phyloP scores from a whole-genome alignment of 2,113 vertebrate species.

The Galeopterus variegatus region DNA sequence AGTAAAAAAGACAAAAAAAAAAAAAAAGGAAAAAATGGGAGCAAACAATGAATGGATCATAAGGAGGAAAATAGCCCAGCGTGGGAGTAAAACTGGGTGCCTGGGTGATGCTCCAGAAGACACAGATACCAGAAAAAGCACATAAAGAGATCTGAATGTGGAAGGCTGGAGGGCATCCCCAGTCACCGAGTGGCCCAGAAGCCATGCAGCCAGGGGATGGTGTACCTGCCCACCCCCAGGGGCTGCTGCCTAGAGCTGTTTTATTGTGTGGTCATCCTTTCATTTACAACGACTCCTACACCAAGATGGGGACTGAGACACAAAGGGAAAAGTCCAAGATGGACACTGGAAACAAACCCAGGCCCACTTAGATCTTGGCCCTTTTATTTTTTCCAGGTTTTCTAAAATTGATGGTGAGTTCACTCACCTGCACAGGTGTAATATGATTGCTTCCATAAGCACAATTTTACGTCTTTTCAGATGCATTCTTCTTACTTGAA shows the following conservation, averaged over 20 bases:
- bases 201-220: accelerated
- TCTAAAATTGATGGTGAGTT: background rate
- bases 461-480: background rate
- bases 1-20: no score
- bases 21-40: background rate
- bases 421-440: no score
- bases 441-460: background rate
- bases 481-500: background rate
- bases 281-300: background rate
- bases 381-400: background rate
- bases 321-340: background rate
- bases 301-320: background rate
- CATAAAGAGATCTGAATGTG: accelerated
- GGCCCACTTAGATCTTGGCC: background rate
- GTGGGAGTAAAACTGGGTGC: background rate
- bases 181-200: background rate
- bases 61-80: no score
- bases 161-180: background rate
- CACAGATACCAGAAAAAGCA: background rate
- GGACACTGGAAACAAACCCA: background rate
- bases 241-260: background rate
- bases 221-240: accelerated
- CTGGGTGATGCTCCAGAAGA: background rate
- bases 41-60: background rate
- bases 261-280: background rate